A percentile compares a stretch with the other conserved stretches of the same genome.
Evolutionary conservation across 1,140 invertebrate genomes (phyloP).

Genomic region (Notospermus geniculatus): DNA sequence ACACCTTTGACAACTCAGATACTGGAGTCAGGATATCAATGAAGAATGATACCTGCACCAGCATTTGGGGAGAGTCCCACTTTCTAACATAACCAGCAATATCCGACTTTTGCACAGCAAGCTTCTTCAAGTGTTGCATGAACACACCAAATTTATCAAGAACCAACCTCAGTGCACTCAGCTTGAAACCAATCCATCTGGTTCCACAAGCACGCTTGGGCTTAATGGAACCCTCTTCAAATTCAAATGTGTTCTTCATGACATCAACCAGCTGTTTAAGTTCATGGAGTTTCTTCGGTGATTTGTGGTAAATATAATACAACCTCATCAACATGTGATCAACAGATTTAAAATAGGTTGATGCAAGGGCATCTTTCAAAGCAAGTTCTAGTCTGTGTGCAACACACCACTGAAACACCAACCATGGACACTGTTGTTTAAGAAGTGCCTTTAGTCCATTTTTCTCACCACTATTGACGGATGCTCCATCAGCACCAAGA

Average conservation of each 20-base stretch:
- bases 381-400: too few relatives aligned
- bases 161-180: neutral
- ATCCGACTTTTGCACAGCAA: too few relatives aligned
- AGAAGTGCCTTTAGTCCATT: neutral
- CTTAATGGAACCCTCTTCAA: neutral
- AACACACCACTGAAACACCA: neutral
- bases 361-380: too few relatives aligned
- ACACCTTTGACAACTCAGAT: neutral
- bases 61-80: neutral
- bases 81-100: neutral
- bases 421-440: neutral
- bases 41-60: neutral
- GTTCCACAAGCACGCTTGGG: neutral
- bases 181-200: neutral
- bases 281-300: neutral
- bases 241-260: neutral
- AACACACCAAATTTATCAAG: neutral
- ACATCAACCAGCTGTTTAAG: neutral
- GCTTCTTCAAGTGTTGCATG: neutral
- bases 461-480: neutral
- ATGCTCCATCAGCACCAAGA: neutral
- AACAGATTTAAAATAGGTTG: neutral
- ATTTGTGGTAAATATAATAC: neutral
- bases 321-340: neutral
- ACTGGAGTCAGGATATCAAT: neutral